Conservation (phyloP, 2,888 invertebrate genomes). For the Macrophya annulata region DNA sequence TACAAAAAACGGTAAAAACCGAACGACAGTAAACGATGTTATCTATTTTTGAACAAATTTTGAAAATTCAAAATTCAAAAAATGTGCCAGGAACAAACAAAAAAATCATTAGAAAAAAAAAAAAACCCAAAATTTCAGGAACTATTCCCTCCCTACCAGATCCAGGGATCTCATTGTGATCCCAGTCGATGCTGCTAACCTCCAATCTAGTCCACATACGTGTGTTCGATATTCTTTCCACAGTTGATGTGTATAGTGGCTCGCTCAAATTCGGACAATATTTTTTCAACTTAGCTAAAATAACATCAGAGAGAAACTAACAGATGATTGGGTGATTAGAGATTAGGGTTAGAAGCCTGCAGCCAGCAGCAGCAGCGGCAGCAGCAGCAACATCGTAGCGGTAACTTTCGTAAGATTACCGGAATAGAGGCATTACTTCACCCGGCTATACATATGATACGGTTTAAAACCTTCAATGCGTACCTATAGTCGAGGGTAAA, state of each 20-base stretch:
- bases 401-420: constrained; percentile 51
- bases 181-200: no score
- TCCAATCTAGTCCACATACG: no score
- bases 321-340: constrained; percentile 55
- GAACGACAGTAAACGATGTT: neutral
- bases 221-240: no score
- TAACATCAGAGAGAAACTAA: constrained; percentile 50
- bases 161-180: no score
- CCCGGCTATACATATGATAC: neutral
- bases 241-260: neutral
- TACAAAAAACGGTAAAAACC: neutral
- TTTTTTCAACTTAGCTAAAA: constrained; percentile 47
- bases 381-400: neutral
- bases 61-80: neutral
- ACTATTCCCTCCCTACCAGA: constrained; percentile 22
- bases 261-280: constrained; percentile 36
- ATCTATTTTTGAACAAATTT: no score
- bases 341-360: constrained; percentile 45
- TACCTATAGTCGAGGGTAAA: neutral
- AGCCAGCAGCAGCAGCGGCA: no score
- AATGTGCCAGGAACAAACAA: neutral
- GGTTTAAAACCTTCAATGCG: neutral
- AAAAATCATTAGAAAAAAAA: constrained; percentile 28
- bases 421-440: constrained; percentile 52
- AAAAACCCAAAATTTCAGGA: neutral